Evolutionary conservation across 2,113 vertebrate genomes (phyloP), one percentile per base, ranked within the genome.

Genomic region (Mellivora capensis): DNA sequence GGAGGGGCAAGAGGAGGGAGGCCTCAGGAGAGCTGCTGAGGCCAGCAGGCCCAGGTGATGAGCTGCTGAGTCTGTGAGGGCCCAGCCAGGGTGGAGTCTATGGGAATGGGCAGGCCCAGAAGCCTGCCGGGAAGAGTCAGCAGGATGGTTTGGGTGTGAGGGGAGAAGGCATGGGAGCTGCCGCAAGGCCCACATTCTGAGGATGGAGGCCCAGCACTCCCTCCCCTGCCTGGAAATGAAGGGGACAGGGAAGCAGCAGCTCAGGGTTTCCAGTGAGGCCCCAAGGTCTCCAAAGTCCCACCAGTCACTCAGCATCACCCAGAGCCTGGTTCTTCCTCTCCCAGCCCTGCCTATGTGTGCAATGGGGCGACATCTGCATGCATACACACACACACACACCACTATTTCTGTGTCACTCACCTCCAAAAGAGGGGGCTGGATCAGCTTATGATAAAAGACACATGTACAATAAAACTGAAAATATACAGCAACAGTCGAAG

Each of bases 1-100:
- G 10, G 59, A 87, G 52, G 1, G 20, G 59, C n/a, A 31, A 27
- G 18, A 82, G 34, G 57, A 76, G 34, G 64, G 37, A 29, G 49
- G 42, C 27, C 52, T 4, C 2, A 0, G 27, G 29, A 7, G 8
- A 59, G 89, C 31, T 79, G 71, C 83, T 59, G 82, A 85, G 62
- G 71, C 62, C 83, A 80, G 57, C 88, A 2, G 21, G 23, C 27
- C 0, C 0, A 8, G 3, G 69, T 25, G 87, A 87, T 29, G 61
- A 74, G 27, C 83, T 49, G 31, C 7, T 90, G 94, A 61, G 85
- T 80, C 61, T 39, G 86, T 2, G n/a, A 91, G 54, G 23, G 49
- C 80, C 64, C 23, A 31, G 97, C 80, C 34, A 3, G 79, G 91
- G 81, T 15, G 92, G 85, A 71, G 96, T 31, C 29, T 27, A 2